Evolutionary conservation across 2,113 vertebrate species (phyloP), one percentile per base, ranked within the genome.

Genomic region (Dasyurus viverrinus): DNA sequence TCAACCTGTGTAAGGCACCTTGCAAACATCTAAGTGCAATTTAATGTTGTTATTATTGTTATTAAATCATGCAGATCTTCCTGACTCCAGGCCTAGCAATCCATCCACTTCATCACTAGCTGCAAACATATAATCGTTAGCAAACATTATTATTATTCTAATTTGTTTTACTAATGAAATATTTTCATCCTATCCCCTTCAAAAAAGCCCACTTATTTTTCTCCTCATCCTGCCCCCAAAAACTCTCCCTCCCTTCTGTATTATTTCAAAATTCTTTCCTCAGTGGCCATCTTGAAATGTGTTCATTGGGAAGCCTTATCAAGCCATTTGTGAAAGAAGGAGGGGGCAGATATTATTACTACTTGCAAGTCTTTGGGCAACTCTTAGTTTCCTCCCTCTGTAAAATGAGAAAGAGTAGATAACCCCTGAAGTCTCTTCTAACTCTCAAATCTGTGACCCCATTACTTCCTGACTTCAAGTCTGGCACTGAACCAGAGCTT

Each of bases 161-260:
- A 48, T 52, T 52, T 91, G 54, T 97, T 98, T 98, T 98, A 98
- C 97, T 98, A 98, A 47, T 94, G 96, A 98, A 98, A 98, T 95
- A 9, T 55, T 93, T 95, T 95, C 93, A 90, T 95, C 95, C 93
- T 60, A 84, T 52, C 52, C 94, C 95, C 47, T 47, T 30, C 93
- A 89, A 93, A 93, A 97, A 97, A 96, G 84, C 47, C 92, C 92
- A 93, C 48, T 93, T 84, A 42, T 47, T 26, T 7, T 36, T 46
- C 25, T 89, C 19, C 9, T 19, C 48, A 1, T 25, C 91, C 76
- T 19, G 0, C 52, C 42, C 4, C 46, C 47, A n/a, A 26, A 23
- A 52, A 84, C 16, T 22, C 42, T 22, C 2, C 89, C 8, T 54
- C 47, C 53, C 92, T 42, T 19, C 36, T 48, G 36, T 50, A 90